Evolutionary conservation across 2,113 vertebrate genomes (phyloP).

Genomic region (Garra rufa): DNA sequence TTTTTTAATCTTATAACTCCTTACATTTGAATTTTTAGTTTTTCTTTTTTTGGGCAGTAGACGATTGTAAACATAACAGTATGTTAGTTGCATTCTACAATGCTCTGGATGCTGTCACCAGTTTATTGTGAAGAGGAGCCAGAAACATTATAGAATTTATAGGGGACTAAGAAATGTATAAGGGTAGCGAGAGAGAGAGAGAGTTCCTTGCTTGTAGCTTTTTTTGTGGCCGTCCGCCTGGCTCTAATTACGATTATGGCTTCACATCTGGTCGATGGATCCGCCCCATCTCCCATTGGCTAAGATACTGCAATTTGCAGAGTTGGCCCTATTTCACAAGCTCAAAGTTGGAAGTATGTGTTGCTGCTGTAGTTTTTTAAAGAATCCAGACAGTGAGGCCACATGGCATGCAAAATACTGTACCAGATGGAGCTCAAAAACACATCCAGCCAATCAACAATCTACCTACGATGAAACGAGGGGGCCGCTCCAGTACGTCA

Average conservation of each 20-base stretch:
- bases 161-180: not conserved
- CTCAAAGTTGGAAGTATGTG: constrained; percentile 22
- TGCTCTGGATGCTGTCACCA: not conserved
- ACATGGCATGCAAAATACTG: not conserved
- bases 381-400: not conserved
- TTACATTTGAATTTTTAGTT: no score
- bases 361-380: constrained; percentile 18
- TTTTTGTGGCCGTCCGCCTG: constrained; percentile 58
- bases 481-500: not conserved
- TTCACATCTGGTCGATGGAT: constrained; percentile 36
- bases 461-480: constrained; percentile 5
- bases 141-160: not conserved
- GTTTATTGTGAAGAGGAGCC: not conserved
- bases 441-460: constrained; percentile 2
- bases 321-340: constrained; percentile 31
- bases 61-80: not conserved
- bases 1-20: no score
- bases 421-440: constrained; percentile 19
- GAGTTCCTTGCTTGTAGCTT: constrained; percentile 28
- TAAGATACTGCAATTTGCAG: constrained; percentile 38
- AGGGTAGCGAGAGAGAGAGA: not conserved
- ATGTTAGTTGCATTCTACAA: constrained; percentile 5
- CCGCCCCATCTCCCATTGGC: constrained; percentile 68
- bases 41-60: not conserved
- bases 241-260: constrained; percentile 61